A percentile compares a stretch with the other conserved stretches of the same genome.
Evolutionary conservation across 1,140 invertebrate species (phyloP).

Genomic region (Spodoptera litura): DNA sequence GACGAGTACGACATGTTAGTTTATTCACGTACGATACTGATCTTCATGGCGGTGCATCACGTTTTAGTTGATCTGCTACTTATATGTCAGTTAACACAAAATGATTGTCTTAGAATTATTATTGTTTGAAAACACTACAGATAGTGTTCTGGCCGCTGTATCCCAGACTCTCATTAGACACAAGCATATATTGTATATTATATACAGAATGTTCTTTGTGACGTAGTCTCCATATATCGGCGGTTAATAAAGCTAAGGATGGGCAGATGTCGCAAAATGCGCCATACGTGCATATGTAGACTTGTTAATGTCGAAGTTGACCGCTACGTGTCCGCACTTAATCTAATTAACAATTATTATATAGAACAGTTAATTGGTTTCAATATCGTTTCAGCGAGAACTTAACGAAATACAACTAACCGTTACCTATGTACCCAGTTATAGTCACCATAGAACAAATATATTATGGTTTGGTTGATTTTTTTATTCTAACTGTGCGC

Average conservation of each 20-base stretch:
- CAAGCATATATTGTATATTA: constrained; percentile 19
- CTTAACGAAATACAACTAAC: too few relatives aligned
- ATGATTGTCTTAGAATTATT: neutral
- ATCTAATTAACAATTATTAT: neutral
- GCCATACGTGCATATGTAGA: constrained; percentile 55
- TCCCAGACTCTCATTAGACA: constrained; percentile 30
- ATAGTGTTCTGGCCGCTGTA: neutral
- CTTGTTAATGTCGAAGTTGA: constrained; percentile 22
- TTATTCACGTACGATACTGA: too few relatives aligned
- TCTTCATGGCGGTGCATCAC: neutral
- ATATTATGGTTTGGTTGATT: too few relatives aligned
- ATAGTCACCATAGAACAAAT: too few relatives aligned
- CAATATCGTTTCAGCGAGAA: too few relatives aligned
- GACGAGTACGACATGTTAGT: too few relatives aligned
- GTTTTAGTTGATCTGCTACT: neutral
- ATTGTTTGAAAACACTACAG: too few relatives aligned
- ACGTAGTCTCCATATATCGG: neutral
- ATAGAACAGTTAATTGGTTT: too few relatives aligned
- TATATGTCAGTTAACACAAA: neutral
- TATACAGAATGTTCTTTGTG: constrained; percentile 16
- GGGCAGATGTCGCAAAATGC: constrained; percentile 47
- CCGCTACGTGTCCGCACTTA: neutral
- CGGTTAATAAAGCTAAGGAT: constrained; percentile 62
- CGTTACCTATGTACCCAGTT: too few relatives aligned
- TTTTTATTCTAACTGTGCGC: too few relatives aligned